Evolutionary conservation across 2,888 invertebrate species (phyloP), one percentile per base, ranked within the genome.

Genomic region (Drosophila subsilvestris): DNA sequence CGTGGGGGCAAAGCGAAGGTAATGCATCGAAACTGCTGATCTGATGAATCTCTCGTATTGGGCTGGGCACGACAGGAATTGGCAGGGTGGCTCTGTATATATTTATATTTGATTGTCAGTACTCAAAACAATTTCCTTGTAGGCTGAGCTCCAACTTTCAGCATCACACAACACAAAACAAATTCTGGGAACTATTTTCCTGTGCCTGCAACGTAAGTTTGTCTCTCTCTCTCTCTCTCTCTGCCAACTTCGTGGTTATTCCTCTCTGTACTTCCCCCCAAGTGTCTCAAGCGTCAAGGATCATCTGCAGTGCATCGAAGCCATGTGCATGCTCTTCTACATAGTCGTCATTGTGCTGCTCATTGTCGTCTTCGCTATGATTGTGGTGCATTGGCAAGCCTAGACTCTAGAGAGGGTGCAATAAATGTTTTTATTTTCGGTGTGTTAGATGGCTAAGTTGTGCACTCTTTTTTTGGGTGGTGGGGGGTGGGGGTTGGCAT

Each of bases 281-380:
- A 25, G 25, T 0, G 25, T 25, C 25, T 25, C 1, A 5, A 25
- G 25, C 6, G 25, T 9, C 20, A 27, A 17, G 14, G 5, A 25
- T 14, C 48, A 6, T 3, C 22, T 5, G 5, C 4, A 22, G 3
- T 22, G 22, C 5, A 25, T 14, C 22, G 8, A 7, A 27, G 42
- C 45, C 53, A 79, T 79, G 79, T 81, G 79, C 22, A 22, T 66
- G 3, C 74, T 63, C 8, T 81, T 74, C 44, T 79, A 79, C 17
- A 37, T 79, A 1, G 0, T 79, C 0, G n/a, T 81, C 2, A 3
- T 49, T 1, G 1, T 70, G 8, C 14, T 49, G 7, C 1, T 57
- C 42, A 1, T 63, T 18, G 17, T 48, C 0, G 37, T 62, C 22
- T 5, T 51, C 7, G 17, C 32, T 0, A 1, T 72, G 14, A 0